phyloP scores from a whole-genome alignment of 2,797 vertebrate genomes.

The Prionace glauca region DNA sequence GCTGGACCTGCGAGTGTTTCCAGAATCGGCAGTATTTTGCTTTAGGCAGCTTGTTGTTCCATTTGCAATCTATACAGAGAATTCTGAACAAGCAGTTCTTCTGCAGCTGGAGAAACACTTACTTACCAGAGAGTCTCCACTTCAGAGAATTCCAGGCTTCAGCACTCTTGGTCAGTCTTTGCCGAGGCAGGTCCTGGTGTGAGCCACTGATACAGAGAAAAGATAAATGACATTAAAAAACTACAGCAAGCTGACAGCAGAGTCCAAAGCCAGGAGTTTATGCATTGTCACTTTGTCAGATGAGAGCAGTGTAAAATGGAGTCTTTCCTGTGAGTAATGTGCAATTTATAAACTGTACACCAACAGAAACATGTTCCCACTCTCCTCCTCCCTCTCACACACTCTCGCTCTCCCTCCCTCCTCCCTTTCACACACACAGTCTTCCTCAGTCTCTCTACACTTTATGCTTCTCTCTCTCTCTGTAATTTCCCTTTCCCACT shows the following conservation, averaged over 20 bases:
- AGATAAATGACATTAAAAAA: not conserved
- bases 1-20: not conserved
- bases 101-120: not conserved
- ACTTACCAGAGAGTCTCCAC: not conserved
- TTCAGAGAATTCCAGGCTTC: not conserved
- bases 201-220: not conserved
- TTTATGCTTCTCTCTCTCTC: no score
- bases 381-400: not conserved
- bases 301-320: not conserved
- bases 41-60: not conserved
- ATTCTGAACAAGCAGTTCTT: no score
- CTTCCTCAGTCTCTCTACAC: no score
- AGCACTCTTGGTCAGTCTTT: not conserved
- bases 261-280: not conserved
- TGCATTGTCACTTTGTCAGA: not conserved
- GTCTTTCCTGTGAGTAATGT: not conserved
- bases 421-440: not conserved
- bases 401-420: no score
- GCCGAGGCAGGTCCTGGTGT: not conserved
- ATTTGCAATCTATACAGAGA: no score
- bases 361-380: not conserved
- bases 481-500: no score
- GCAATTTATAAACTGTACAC: not conserved
- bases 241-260: not conserved
- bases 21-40: not conserved